A percentile compares a stretch with the other conserved stretches of the same genome.
Evolutionary conservation across 2,797 vertebrate species (phyloP).

Genomic region (Chaetodon trifasciatus): DNA sequence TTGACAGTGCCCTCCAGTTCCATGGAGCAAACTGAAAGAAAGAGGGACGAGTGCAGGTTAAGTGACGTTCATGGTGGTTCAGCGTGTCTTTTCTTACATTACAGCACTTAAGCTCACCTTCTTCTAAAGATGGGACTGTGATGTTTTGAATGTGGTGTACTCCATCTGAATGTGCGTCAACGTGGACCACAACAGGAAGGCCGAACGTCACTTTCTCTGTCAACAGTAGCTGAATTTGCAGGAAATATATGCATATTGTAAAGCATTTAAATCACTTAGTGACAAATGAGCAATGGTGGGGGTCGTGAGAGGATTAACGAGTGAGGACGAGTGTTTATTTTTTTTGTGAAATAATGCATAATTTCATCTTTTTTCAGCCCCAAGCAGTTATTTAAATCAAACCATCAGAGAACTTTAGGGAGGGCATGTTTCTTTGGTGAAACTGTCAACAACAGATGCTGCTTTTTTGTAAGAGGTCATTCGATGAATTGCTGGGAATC

Average conservation of each 20-base stretch:
- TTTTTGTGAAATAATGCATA: no score
- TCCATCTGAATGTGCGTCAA: constrained; percentile 27
- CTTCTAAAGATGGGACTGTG: constrained; percentile 65
- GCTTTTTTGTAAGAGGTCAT: not conserved
- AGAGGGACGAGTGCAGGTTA: not conserved
- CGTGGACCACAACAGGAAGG: constrained; percentile 53
- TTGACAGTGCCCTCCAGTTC: not conserved
- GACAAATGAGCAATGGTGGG: not conserved
- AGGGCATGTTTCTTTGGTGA: not conserved
- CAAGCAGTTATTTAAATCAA: not conserved
- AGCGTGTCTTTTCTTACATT: not conserved
- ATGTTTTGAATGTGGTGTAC: constrained; percentile 13
- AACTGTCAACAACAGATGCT: not conserved
- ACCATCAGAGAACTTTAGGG: not conserved
- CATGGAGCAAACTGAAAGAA: constrained; percentile 67
- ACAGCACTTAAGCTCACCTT: constrained; percentile 62
- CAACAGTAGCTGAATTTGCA: constrained; percentile 73
- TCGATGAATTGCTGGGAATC: not conserved
- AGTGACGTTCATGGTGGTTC: not conserved
- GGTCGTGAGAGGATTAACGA: not conserved
- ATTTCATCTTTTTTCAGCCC: not conserved
- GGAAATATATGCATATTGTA: constrained; percentile 7
- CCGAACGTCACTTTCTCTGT: constrained; percentile 66
- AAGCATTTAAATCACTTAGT: not conserved
- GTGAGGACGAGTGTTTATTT: not conserved